Evolutionary conservation across 2,888 invertebrate genomes (phyloP).

Genomic region (Agonopterix arenella): DNA sequence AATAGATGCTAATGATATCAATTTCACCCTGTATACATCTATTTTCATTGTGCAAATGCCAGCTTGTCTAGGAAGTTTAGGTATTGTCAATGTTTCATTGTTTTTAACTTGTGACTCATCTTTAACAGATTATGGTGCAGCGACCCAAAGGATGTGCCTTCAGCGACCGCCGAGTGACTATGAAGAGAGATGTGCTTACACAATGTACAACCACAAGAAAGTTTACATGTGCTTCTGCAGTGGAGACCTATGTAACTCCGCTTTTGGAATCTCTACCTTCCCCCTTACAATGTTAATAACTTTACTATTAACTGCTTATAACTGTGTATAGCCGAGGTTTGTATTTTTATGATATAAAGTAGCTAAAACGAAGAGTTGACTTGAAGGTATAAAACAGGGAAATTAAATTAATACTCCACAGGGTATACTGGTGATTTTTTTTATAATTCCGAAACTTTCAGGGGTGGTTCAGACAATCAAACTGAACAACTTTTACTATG

Average conservation of each 20-base stretch:
- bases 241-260: constrained; percentile 91
- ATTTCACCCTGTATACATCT: too few relatives aligned
- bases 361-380: too few relatives aligned
- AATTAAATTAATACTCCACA: too few relatives aligned
- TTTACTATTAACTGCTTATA: constrained; percentile 28
- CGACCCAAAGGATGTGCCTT: constrained; percentile 91
- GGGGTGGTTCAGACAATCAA: too few relatives aligned
- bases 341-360: neutral
- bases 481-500: too few relatives aligned
- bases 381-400: too few relatives aligned
- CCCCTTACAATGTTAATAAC: constrained; percentile 26
- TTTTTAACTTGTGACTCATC: neutral
- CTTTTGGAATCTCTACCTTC: constrained; percentile 22
- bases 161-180: constrained; percentile 92
- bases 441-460: too few relatives aligned
- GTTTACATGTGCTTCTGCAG: constrained; percentile 95
- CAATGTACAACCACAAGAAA: constrained; percentile 87
- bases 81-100: too few relatives aligned
- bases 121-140: constrained; percentile 87
- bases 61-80: too few relatives aligned
- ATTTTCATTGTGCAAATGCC: too few relatives aligned
- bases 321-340: constrained; percentile 13
- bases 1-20: too few relatives aligned
- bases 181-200: constrained; percentile 93
- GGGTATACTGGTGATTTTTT: too few relatives aligned